Conservation (phyloP, 2,113 vertebrate species). For the Oxyruncus cristatus region DNA sequence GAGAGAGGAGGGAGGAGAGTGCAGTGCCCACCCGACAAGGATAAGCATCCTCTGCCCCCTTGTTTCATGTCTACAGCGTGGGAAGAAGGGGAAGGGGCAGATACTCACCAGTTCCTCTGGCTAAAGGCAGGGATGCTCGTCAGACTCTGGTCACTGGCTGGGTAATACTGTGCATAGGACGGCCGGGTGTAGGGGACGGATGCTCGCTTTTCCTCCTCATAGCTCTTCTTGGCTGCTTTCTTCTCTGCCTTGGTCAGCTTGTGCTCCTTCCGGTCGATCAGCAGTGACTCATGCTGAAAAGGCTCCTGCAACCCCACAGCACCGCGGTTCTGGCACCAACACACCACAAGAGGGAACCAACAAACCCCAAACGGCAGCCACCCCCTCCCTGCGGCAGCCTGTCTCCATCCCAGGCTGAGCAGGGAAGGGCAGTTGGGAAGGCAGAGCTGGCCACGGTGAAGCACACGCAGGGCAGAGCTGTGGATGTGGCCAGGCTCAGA, state of each 20-base stretch:
- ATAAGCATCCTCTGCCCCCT: background rate
- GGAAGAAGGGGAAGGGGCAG: background rate
- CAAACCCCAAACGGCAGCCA: background rate
- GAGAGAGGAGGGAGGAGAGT: conserved; percentile 33
- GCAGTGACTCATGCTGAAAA: conserved; percentile 96
- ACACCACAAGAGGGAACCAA: conserved; percentile 30
- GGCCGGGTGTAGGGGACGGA: conserved; percentile 95
- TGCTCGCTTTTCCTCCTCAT: conserved; percentile 97
- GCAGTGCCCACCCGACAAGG: background rate
- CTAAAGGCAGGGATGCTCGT: conserved; percentile 92
- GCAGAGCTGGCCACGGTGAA: background rate
- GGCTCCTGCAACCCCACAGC: conserved; percentile 80
- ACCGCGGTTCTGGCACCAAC: background rate
- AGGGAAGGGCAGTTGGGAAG: background rate
- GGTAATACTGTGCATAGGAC: conserved; percentile 97
- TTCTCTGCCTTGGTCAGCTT: conserved; percentile 98
- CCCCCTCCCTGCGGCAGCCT: background rate
- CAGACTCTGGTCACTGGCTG: conserved; percentile 89
- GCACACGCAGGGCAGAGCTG: rapidly evolving
- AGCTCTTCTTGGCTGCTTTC: conserved; percentile 97
- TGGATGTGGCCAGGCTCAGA: background rate
- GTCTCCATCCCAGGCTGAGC: background rate
- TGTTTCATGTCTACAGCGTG: rapidly evolving
- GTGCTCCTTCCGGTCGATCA: conserved; percentile 94
- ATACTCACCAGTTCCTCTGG: conserved; percentile 93